These are phyloP conservation scores for Mesodorylaimus sp. DNA, from an alignment of 2,888 invertebrate genomes.

Conservation along the genomic window DNA sequence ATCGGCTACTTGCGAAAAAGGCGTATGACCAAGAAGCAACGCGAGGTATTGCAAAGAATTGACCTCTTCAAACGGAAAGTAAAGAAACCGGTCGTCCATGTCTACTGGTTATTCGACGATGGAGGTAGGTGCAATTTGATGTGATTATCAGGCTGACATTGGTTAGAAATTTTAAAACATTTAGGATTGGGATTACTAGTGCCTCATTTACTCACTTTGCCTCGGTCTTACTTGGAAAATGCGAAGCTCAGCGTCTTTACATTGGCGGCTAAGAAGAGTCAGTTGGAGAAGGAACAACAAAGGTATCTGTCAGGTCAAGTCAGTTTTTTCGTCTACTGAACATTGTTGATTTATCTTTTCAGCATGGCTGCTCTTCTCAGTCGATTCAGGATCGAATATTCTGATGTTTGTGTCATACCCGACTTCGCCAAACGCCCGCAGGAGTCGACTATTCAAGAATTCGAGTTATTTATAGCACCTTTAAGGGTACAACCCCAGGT, in stretches of 20 bases:
- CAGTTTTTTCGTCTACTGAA: neutral
- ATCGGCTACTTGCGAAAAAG: neutral
- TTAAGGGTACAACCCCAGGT: no score
- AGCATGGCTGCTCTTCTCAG: conserved; percentile 76
- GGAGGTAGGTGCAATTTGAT: conserved; percentile 33
- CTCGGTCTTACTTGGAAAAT: conserved; percentile 24
- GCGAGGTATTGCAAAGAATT: conserved; percentile 23
- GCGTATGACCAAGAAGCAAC: conserved; percentile 14
- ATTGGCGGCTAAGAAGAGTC: conserved; percentile 21
- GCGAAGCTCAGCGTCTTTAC: conserved; percentile 26
- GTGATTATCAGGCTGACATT: no score
- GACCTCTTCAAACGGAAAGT: conserved; percentile 24
- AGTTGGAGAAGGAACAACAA: conserved; percentile 25
- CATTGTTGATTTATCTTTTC: conserved; percentile 5
- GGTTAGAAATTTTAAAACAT: no score
- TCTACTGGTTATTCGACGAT: conserved; percentile 96
- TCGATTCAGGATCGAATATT: conserved; percentile 91
- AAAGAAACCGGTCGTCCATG: conserved; percentile 32
- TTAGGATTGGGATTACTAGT: conserved; percentile 21
- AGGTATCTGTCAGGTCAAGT: neutral
- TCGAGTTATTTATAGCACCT: conserved; percentile 20
- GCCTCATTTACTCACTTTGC: conserved; percentile 26
- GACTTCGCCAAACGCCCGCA: conserved; percentile 36
- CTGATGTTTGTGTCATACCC: conserved; percentile 71
- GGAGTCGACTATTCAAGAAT: conserved; percentile 13